These are phyloP conservation scores for Clunio marinus DNA, from an alignment of 2,888 invertebrate species.

Conservation along the genomic window DNA sequence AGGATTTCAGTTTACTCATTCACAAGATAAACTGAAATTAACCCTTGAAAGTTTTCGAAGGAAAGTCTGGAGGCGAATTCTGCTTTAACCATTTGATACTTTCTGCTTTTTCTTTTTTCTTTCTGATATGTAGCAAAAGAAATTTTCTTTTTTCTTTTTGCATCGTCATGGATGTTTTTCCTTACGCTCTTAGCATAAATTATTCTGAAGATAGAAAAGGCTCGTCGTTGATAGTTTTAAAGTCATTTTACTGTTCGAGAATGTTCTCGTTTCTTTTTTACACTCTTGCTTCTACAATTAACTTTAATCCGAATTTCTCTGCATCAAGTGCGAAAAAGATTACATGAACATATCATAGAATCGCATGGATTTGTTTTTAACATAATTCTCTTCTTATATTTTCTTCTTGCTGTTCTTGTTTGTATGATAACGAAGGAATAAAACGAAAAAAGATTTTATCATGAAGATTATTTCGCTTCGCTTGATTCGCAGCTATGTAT, in stretches of 20 bases:
- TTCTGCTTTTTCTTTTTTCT: neutral
- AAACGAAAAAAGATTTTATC: constrained; percentile 1
- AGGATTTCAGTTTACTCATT: constrained; percentile 13
- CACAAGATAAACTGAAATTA: constrained; percentile 29
- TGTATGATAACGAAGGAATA: constrained; percentile 3
- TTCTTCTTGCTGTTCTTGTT: neutral
- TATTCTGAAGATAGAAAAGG: too few relatives aligned
- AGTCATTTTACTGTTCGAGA: neutral
- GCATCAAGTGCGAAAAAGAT: constrained; percentile 16
- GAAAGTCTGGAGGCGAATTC: constrained; percentile 10
- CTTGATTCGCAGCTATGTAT: neutral
- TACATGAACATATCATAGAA: neutral
- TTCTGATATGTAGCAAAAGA: neutral
- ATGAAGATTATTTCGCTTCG: constrained; percentile 23
- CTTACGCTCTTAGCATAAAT: too few relatives aligned
- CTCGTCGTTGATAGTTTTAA: constrained; percentile 10
- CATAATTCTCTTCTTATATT: neutral
- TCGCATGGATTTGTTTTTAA: constrained; percentile 12
- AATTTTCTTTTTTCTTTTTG: neutral
- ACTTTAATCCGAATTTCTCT: constrained; percentile 22
- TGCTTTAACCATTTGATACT: neutral
- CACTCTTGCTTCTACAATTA: neutral
- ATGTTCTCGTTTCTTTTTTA: neutral
- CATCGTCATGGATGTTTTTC: constrained; percentile 21
- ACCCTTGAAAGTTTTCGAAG: too few relatives aligned